A percentile compares a stretch with the other conserved stretches of the same genome.
These are phyloP conservation scores for Monomorium pharaonis DNA, from an alignment of 1,140 invertebrate species.

Conservation along the genomic window DNA sequence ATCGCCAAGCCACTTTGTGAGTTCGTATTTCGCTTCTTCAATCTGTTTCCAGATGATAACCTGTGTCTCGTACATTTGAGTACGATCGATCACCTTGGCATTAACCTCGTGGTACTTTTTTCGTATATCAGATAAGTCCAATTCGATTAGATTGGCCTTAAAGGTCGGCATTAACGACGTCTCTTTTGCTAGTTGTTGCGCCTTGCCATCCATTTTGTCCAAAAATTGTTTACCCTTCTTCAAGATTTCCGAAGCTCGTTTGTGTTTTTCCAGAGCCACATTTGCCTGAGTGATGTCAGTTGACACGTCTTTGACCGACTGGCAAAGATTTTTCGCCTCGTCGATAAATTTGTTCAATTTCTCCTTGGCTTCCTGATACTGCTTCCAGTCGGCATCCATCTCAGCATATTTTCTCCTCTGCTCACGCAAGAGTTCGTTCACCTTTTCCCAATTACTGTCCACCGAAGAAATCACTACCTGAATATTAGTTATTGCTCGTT, in stretches of 20 bases:
- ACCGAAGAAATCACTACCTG: conserved; percentile 91
- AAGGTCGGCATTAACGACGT: conserved; percentile 91
- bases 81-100: conserved; percentile 89
- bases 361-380: conserved; percentile 90
- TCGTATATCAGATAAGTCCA: conserved; percentile 87
- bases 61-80: conserved; percentile 94
- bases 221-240: conserved; percentile 91
- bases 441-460: conserved; percentile 92
- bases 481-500: conserved; percentile 90
- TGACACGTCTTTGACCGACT: conserved; percentile 87
- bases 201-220: conserved; percentile 91
- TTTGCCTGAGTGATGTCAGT: conserved; percentile 88
- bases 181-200: conserved; percentile 89
- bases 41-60: conserved; percentile 96
- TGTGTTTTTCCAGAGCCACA: conserved; percentile 89
- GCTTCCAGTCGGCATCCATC: conserved; percentile 90
- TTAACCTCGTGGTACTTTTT: conserved; percentile 91
- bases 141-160: conserved; percentile 88
- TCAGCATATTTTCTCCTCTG: conserved; percentile 91
- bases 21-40: conserved; percentile 92
- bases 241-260: conserved; percentile 90
- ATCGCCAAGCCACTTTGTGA: conserved; percentile 93
- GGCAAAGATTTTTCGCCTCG: conserved; percentile 87
- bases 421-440: conserved; percentile 90
- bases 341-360: conserved; percentile 89